phyloP scores from a whole-genome alignment of 35 echinoderm and acorn worm species.

The Lytechinus variegatus region DNA sequence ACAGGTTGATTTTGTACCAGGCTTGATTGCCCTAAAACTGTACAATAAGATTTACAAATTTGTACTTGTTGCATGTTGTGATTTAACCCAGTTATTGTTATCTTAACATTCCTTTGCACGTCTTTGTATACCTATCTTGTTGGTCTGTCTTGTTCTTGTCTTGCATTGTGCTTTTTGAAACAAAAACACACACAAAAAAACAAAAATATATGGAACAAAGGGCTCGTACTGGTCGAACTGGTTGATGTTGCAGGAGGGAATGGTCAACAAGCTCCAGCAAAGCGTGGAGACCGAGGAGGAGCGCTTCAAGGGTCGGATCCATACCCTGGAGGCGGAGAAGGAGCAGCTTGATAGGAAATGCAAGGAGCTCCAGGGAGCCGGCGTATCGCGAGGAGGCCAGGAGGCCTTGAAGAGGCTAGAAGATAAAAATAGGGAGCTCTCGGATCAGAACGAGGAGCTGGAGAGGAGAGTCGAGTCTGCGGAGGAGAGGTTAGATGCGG shows the following conservation, averaged over 20 bases:
- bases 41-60: too few species aligned
- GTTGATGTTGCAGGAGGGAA: constrained; percentile 72
- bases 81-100: not conserved
- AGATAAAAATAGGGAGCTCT: not conserved
- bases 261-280: constrained; percentile 84
- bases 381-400: not conserved
- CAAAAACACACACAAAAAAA: constrained; percentile 16
- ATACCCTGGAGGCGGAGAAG: constrained; percentile 64
- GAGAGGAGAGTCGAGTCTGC: not conserved
- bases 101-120: not conserved
- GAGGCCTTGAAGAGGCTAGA: constrained; percentile 1
- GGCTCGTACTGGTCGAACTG: constrained; percentile 52
- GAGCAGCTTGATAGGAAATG: constrained; percentile 36
- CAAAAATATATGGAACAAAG: constrained; percentile 25
- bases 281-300: constrained; percentile 64
- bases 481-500: not conserved
- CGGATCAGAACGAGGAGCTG: not conserved
- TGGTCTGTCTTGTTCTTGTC: constrained; percentile 11
- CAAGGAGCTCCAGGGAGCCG: constrained; percentile 38
- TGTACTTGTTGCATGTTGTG: not conserved
- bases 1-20: too few species aligned
- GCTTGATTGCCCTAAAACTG: too few species aligned
- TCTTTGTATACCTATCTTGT: not conserved
- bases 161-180: not conserved
- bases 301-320: constrained; percentile 50